A percentile compares a stretch with the other conserved stretches of the same genome.
phyloP scores from a whole-genome alignment of 2,113 vertebrate species.

The Chamaetylas fuelleborni region DNA sequence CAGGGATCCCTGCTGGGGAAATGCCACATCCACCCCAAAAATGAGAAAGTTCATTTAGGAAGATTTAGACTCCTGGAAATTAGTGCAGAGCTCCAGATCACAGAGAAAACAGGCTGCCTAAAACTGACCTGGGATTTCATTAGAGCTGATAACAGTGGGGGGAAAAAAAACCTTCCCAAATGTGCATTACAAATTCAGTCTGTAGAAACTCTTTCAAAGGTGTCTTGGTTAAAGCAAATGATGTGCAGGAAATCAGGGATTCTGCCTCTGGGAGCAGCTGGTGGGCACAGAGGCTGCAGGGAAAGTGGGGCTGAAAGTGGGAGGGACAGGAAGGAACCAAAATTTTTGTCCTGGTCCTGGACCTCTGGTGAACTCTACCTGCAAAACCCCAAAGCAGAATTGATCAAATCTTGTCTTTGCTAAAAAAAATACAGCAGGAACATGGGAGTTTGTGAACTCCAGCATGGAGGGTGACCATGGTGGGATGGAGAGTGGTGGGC shows the following conservation, averaged over 20 bases:
- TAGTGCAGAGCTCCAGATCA: background rate
- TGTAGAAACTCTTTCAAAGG: background rate
- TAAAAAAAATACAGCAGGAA: background rate
- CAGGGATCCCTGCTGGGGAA: accelerated
- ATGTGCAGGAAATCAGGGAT: background rate
- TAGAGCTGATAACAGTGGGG: background rate
- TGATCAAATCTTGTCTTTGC: background rate
- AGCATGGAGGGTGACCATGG: accelerated
- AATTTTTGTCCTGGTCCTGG: background rate
- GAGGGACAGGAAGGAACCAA: background rate
- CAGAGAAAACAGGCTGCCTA: background rate
- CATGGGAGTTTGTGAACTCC: accelerated
- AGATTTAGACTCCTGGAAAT: background rate
- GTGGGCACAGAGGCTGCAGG: background rate
- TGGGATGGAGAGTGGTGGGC: background rate
- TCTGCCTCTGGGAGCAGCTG: background rate
- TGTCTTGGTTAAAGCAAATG: background rate
- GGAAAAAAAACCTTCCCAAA: background rate
- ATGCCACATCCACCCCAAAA: accelerated
- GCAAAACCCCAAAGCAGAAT: background rate
- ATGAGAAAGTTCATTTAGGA: background rate
- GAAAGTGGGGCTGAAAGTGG: accelerated
- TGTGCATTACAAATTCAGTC: background rate
- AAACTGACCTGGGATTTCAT: conserved; percentile 20
- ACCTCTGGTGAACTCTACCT: background rate